phyloP scores from a whole-genome alignment of 2,888 invertebrate genomes.

The Drepana falcataria region DNA sequence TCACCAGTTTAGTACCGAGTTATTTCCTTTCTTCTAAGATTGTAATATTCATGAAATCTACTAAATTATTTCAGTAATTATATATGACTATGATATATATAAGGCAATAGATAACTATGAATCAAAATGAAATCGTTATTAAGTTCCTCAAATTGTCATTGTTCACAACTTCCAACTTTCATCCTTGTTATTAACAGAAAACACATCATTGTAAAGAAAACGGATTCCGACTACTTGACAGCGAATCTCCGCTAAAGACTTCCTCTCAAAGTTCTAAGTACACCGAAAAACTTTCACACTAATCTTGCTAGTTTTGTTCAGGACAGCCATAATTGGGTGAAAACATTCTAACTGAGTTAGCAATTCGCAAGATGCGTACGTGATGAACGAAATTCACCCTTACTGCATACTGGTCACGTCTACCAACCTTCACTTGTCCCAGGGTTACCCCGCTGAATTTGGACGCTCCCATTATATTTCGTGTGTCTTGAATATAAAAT shows the following conservation, averaged over 20 bases:
- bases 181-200: too few species aligned
- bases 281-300: slow-evolving; percentile 10
- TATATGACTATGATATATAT: too few species aligned
- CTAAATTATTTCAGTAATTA: too few species aligned
- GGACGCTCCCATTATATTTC: slow-evolving; percentile 37
- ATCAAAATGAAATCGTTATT: too few species aligned
- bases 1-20: too few species aligned
- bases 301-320: slow-evolving; percentile 29
- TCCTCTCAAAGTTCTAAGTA: not conserved
- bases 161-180: too few species aligned
- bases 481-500: slow-evolving; percentile 40
- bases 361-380: slow-evolving; percentile 33
- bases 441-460: slow-evolving; percentile 30
- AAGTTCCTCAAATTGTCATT: too few species aligned
- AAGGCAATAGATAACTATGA: too few species aligned
- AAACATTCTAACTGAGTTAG: slow-evolving; percentile 47
- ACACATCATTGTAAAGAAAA: slow-evolving; percentile 6
- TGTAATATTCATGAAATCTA: too few species aligned
- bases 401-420: slow-evolving; percentile 47
- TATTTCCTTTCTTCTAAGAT: too few species aligned
- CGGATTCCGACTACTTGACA: not conserved
- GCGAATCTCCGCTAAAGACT: not conserved
- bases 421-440: slow-evolving; percentile 31
- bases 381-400: slow-evolving; percentile 36
- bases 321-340: slow-evolving; percentile 43